phyloP scores from a whole-genome alignment of 1,140 invertebrate genomes.

The Eupristina koningsbergeri region DNA sequence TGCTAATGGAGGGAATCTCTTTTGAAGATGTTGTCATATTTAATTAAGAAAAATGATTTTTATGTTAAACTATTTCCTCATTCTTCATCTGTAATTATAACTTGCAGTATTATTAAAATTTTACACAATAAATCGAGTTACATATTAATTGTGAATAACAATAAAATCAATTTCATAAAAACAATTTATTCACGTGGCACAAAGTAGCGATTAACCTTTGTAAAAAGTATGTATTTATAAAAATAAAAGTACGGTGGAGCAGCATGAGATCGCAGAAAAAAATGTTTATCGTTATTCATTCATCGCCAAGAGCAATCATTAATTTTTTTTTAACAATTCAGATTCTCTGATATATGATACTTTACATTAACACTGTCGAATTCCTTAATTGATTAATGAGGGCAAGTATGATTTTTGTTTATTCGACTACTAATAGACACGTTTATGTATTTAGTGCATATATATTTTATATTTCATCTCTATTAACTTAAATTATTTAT shows the following conservation, averaged over 20 bases:
- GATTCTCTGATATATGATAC: not conserved
- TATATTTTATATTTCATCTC: too few relatives aligned
- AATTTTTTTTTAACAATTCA: not conserved
- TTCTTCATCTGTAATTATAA: not conserved
- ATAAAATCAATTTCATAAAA: not conserved
- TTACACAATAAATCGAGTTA: not conserved
- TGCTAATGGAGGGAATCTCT: not conserved
- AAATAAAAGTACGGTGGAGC: not conserved
- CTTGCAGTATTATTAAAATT: not conserved
- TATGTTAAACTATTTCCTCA: not conserved
- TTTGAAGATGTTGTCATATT: conserved; percentile 1
- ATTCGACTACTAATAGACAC: not conserved
- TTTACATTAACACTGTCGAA: not conserved
- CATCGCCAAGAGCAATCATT: not conserved
- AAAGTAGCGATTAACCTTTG: not conserved
- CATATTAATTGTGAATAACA: not conserved
- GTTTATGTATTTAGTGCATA: not conserved
- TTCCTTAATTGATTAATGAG: not conserved
- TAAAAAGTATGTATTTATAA: not conserved
- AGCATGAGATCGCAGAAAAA: not conserved
- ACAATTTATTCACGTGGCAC: not conserved
- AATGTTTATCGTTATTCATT: not conserved
- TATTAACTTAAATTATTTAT: too few relatives aligned
- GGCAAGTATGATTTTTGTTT: not conserved
- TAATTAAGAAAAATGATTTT: not conserved